A percentile compares a stretch with the other conserved stretches of the same genome.
phyloP scores from a whole-genome alignment of 2,888 invertebrate species.

The Diarsia rubi region DNA sequence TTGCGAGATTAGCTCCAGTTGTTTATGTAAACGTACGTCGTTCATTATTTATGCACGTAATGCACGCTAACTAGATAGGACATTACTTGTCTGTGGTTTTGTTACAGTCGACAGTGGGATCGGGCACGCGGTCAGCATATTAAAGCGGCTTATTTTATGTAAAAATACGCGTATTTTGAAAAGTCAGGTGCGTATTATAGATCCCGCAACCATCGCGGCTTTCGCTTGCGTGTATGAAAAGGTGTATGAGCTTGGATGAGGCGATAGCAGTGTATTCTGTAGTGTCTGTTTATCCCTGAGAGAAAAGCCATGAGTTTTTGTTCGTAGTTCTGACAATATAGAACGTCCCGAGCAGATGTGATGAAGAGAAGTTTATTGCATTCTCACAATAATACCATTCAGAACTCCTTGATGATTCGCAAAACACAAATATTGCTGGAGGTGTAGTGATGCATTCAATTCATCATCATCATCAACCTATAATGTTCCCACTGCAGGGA shows the following conservation, averaged over 20 bases:
- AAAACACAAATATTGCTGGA: neutral
- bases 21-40: conserved; percentile 6
- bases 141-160: neutral
- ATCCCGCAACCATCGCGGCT: neutral
- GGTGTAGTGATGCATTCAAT: neutral
- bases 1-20: conserved; percentile 27
- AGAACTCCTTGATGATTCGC: neutral
- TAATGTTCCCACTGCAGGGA: too few relatives aligned
- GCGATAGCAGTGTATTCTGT: neutral
- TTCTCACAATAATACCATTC: neutral
- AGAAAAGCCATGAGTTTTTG: neutral
- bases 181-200: neutral
- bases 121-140: neutral
- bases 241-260: neutral
- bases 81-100: neutral
- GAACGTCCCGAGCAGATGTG: neutral
- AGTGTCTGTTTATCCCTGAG: neutral
- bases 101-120: neutral
- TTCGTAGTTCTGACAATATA: neutral
- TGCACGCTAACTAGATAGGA: neutral
- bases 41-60: neutral
- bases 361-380: neutral
- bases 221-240: neutral
- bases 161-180: neutral
- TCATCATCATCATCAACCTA: too few relatives aligned